phyloP scores from a whole-genome alignment of 1,140 invertebrate species.

The Aphelenchoides fujianensis region DNA sequence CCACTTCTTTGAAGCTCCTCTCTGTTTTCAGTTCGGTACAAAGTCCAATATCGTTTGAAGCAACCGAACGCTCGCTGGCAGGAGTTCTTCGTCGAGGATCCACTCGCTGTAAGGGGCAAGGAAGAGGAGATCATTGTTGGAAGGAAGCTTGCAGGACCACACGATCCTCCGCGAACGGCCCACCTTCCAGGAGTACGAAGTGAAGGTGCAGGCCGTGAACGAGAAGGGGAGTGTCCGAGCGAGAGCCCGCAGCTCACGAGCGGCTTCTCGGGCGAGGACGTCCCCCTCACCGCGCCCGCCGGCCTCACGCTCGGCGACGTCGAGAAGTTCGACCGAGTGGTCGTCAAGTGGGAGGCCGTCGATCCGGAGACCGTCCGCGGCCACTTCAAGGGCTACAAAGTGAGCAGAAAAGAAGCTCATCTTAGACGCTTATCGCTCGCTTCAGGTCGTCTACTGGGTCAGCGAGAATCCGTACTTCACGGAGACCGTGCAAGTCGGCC shows the following conservation, averaged over 20 bases:
- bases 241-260: slow-evolving; percentile 75
- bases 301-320: neutral
- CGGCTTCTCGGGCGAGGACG: slow-evolving; percentile 91
- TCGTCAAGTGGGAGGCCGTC: slow-evolving; percentile 48
- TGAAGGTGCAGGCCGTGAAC: slow-evolving; percentile 89
- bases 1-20: no score
- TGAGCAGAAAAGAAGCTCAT: slow-evolving; percentile 14
- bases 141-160: slow-evolving; percentile 44
- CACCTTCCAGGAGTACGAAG: slow-evolving; percentile 84
- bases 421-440: neutral
- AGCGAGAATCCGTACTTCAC: slow-evolving; percentile 33
- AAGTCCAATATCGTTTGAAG: slow-evolving; percentile 78
- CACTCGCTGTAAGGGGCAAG: slow-evolving; percentile 49
- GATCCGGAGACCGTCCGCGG: slow-evolving; percentile 39
- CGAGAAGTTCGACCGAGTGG: neutral
- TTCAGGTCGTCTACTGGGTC: slow-evolving; percentile 51
- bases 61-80: slow-evolving; percentile 66
- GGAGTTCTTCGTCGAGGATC: slow-evolving; percentile 71
- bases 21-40: slow-evolving; percentile 92
- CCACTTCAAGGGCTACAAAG: slow-evolving; percentile 55
- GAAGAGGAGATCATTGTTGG: neutral
- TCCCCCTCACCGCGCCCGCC: slow-evolving; percentile 62
- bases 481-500: slow-evolving; percentile 17
- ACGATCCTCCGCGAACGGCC: slow-evolving; percentile 74
- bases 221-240: slow-evolving; percentile 80